Conservation (phyloP, 2,113 vertebrate species). For the Nothocercus nigrocapillus region DNA sequence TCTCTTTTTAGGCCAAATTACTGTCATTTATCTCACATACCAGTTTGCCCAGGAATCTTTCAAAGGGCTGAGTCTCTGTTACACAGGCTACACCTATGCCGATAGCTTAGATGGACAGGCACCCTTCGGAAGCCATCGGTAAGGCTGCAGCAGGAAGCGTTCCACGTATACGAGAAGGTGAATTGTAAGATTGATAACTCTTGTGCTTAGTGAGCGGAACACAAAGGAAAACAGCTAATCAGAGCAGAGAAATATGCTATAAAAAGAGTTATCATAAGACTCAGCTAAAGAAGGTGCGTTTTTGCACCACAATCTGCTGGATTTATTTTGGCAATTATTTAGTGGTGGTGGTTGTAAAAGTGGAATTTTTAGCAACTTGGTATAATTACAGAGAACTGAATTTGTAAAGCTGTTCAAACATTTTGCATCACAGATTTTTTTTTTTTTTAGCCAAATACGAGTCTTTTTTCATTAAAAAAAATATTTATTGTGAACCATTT, state of each 20-base stretch:
- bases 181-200: background rate
- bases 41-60: background rate
- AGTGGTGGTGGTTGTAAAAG: background rate
- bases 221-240: background rate
- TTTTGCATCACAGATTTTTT: background rate
- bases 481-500: background rate
- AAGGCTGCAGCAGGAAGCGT: background rate
- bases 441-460: slow-evolving; percentile 1
- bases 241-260: background rate
- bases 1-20: background rate
- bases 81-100: background rate
- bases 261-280: background rate
- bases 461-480: background rate
- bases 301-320: background rate
- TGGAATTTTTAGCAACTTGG: background rate
- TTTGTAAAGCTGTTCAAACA: slow-evolving; percentile 16
- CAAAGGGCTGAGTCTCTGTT: background rate
- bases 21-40: background rate
- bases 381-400: slow-evolving; percentile 6
- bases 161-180: background rate
- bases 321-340: slow-evolving; percentile 48
- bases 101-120: background rate
- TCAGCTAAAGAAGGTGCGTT: background rate
- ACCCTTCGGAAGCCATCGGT: background rate
- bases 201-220: slow-evolving; percentile 1